Base-by-base conservation (phyloP, 2,888 invertebrate genomes). In the Cloeon dipterum region DNA sequence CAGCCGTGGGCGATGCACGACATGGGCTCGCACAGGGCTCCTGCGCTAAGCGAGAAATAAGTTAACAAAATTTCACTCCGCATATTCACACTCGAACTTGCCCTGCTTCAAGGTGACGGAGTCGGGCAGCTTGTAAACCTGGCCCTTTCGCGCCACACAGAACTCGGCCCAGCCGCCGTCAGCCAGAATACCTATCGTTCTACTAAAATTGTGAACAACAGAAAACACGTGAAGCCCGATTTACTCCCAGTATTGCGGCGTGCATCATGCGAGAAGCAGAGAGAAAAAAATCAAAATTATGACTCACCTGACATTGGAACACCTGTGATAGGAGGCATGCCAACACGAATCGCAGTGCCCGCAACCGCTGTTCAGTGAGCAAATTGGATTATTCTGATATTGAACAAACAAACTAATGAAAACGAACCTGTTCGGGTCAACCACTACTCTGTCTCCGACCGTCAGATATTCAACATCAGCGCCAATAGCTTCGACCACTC, bases 91-190 rank as follows among this genome's bases (percentile, higher is more conserved):
- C n/a, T n/a, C n/a, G n/a, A n/a, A n/a, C n/a, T n/a, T n/a, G n/a
- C 71, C 71, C 57, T 69, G 66, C 45, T 68, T 60, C 3, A 68
- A 58, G 3, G 65, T 60, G 18, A 72, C 62, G 1, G 49, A 54
- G 3, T 63, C 62, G 2, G 70, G 66, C 18, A 73, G 41, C n/a
- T 57, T 57, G 44, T 58, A 65, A 3, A 75, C 70, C 52, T 73
- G 73, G 1, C 51, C 52, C 38, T 68, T 66, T 0, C 74, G 71
- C 2, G 65, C 66, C 14, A 59, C 34, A n/a, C 59, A 62, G 46
- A 68, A 75, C 41, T 70, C 64, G 0, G 74, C 68, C 73, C 74
- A 76, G 17, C 75, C 76, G 0, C 76, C 76, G 42, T 76, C 58
- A 20, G 52, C 54, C 50, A 55, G 70, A 36, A 76, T 70, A 0